Percentiles rank a stretch among this genome's conserved stretches.
phyloP scores from a whole-genome alignment of 2,113 vertebrate genomes.

The Sula dactylatra region DNA sequence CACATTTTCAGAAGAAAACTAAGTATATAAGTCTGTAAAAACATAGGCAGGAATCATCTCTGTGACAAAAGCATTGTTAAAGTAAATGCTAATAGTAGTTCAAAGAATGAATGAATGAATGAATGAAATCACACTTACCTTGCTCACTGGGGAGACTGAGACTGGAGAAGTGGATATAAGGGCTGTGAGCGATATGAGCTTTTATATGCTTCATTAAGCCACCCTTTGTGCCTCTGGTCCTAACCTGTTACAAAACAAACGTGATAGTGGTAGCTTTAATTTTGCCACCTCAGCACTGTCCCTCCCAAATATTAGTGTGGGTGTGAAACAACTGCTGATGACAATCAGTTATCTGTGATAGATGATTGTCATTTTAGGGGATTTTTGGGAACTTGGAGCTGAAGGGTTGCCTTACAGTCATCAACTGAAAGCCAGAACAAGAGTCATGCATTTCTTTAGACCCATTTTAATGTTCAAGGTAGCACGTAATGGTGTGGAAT shows the following conservation, averaged over 20 bases:
- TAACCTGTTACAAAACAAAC: neutral
- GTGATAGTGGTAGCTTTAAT: neutral
- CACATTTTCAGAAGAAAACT: neutral
- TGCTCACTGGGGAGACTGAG: neutral
- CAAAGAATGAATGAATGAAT: neutral
- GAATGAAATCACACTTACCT: neutral
- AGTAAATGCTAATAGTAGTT: neutral
- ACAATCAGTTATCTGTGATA: neutral
- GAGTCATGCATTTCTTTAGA: accelerated
- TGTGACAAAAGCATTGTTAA: neutral
- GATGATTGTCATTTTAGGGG: neutral
- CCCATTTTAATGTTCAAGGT: neutral
- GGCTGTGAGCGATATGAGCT: neutral
- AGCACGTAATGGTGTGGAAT: neutral
- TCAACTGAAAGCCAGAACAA: neutral
- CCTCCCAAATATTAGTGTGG: neutral
- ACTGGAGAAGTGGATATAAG: neutral
- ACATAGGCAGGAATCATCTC: neutral
- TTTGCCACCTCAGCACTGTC: neutral
- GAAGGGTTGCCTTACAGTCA: neutral
- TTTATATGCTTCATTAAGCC: neutral
- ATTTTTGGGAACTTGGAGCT: neutral
- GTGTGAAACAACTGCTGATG: neutral
- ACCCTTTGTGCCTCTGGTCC: neutral
- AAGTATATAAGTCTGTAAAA: neutral